A percentile compares a stretch with the other conserved stretches of the same genome.
Evolutionary conservation across 2,113 vertebrate genomes (phyloP).

Genomic region (chimpanzee (Pan troglodytes)): NHGRI_mPanTro3-v2.1_pri NC_072403.2:70963501-70964000

Average conservation of each 20-base stretch:
- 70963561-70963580: not conserved
- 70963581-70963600: rapidly evolving
- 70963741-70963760: not conserved
- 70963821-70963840: not conserved
- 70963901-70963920: not conserved
- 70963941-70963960: not conserved
- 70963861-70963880: not conserved
- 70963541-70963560: not conserved
- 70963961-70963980: not conserved
- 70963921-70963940: not conserved
- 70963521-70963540: not conserved
- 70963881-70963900: not conserved
- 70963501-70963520: not conserved
- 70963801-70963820: not conserved
- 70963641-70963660: not conserved
- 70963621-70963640: not conserved
- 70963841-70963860: not conserved
- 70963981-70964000: not conserved
- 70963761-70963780: not conserved
- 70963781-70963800: not conserved
- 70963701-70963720: not conserved
- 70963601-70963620: not conserved
- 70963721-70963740: not conserved
- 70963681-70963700: not conserved
- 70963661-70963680: not conserved